These are phyloP conservation scores for Urocynchramus pylzowi DNA, from an alignment of 2,113 vertebrate species.

Conservation along the genomic window DNA sequence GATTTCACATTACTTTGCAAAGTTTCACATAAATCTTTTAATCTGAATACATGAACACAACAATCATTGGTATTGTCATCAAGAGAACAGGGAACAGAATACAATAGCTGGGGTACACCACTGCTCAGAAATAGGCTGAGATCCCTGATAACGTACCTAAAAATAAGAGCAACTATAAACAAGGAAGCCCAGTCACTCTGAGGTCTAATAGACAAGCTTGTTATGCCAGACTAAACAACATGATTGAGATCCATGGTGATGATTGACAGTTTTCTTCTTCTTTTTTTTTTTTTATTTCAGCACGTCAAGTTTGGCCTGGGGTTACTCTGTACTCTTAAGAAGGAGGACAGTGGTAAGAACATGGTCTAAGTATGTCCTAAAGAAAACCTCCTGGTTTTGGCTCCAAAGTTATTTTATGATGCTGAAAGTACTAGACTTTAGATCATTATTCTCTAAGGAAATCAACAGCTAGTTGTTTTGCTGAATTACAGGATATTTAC, in stretches of 20 bases:
- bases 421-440: background rate
- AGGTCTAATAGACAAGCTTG: background rate
- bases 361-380: background rate
- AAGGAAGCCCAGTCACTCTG: background rate
- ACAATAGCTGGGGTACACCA: background rate
- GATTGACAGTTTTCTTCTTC: background rate
- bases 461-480: background rate
- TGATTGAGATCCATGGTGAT: background rate
- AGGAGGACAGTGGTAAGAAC: background rate
- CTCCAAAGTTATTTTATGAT: background rate
- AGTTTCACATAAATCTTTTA: background rate
- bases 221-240: background rate
- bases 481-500: background rate
- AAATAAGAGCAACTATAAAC: constrained; percentile 27
- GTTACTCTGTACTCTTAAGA: background rate
- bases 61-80: background rate
- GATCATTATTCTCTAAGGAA: background rate
- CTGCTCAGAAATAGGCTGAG: background rate
- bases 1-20: background rate
- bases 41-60: background rate
- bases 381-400: background rate
- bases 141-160: background rate
- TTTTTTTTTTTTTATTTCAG: background rate
- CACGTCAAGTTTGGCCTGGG: background rate
- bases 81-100: background rate